phyloP scores from a whole-genome alignment of 2,888 invertebrate species.

The Drosophila birchii region DNA sequence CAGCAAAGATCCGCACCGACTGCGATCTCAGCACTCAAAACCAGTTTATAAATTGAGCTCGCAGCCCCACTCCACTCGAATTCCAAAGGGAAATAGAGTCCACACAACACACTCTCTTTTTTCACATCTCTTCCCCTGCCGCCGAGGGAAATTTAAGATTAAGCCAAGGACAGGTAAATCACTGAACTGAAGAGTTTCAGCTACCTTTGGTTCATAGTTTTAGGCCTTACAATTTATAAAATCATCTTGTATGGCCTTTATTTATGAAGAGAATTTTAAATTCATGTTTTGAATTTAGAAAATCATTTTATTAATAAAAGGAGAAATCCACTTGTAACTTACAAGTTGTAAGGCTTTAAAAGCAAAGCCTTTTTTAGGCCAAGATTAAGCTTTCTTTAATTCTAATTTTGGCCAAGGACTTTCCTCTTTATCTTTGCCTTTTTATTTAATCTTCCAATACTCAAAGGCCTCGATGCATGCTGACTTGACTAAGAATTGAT shows the following conservation, averaged over 20 bases:
- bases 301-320: too few relatives aligned
- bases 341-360: too few relatives aligned
- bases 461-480: background rate
- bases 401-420: too few relatives aligned
- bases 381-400: background rate
- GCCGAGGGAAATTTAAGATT: conserved; percentile 16
- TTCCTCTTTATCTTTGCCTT: background rate
- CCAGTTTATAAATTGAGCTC: conserved; percentile 44
- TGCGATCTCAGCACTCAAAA: conserved; percentile 36
- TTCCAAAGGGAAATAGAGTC: conserved; percentile 23
- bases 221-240: background rate
- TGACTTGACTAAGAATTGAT: background rate
- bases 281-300: rapidly evolving
- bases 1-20: conserved; percentile 4
- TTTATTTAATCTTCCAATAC: background rate
- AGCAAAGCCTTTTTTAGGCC: too few relatives aligned
- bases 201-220: background rate
- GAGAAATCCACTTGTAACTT: too few relatives aligned
- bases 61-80: conserved; percentile 17
- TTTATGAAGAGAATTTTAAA: background rate
- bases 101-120: conserved; percentile 15
- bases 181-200: conserved; percentile 6
- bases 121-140: background rate
- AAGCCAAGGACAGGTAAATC: conserved; percentile 8
- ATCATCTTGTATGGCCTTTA: background rate